Conservation (phyloP, 2,113 vertebrate species). For the Aleadryas rufinucha region DNA sequence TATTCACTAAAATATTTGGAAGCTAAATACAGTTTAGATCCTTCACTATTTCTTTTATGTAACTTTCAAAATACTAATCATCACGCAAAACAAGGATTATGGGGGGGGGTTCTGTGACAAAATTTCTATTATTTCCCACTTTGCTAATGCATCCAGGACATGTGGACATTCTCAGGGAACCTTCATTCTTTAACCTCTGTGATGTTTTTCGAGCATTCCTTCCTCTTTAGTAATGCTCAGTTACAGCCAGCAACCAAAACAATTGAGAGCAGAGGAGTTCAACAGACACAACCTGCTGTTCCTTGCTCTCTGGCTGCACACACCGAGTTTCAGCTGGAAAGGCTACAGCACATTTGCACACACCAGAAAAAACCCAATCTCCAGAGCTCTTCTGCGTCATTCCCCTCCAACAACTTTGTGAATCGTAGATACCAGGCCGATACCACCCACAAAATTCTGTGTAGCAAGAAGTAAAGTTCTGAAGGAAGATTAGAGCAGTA, state of each 20-base stretch:
- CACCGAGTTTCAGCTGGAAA: background rate
- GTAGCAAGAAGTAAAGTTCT: background rate
- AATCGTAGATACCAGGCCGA: background rate
- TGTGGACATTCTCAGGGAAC: background rate
- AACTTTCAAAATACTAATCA: background rate
- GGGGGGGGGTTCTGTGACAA: rapidly evolving
- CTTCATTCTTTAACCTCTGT: background rate
- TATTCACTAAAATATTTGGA: background rate
- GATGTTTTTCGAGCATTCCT: background rate
- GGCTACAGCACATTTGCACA: background rate
- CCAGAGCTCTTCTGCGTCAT: background rate
- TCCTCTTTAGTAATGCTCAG: background rate
- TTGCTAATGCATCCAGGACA: background rate
- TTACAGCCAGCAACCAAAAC: conserved; percentile 1
- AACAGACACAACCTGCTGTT: background rate
- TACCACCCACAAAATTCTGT: background rate
- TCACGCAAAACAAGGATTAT: background rate
- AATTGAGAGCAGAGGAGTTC: background rate
- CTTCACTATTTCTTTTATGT: background rate
- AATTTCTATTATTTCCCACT: background rate
- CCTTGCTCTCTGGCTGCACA: background rate
- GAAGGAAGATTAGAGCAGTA: conserved; percentile 31
- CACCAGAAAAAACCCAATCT: background rate
- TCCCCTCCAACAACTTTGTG: rapidly evolving
- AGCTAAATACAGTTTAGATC: background rate